Base-by-base conservation (phyloP, 2,797 vertebrate genomes). In the Lepidocolaptes lacrymiger region DNA sequence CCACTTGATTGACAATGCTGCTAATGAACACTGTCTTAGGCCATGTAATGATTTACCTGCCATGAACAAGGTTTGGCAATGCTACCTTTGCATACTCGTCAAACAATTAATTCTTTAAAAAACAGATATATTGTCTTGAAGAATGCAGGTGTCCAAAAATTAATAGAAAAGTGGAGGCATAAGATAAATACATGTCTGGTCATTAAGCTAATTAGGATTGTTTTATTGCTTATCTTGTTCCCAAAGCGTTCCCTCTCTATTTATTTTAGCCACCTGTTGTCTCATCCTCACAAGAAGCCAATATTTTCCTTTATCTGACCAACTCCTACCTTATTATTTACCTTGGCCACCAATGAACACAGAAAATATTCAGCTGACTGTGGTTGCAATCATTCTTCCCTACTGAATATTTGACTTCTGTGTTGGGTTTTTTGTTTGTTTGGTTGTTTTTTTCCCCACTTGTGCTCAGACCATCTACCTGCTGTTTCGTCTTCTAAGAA, bases 11-110 rank as follows among this genome's bases (percentile, higher is more conserved):
- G 98, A 98, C 98, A 98, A 96, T 79, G 74, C 94, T 85, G 93
- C 96, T 98, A 98, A 98, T 98, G 98, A 98, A 97, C 95, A 93
- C 95, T 93, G 97, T 98, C 98, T 98, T 95, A 82, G 96, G 94
- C 86, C 86, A 79, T 62, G 83, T 96, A 96, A 96, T 96, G 92
- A 97, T 94, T 97, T 95, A 97, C 96, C 97, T 96, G 88, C 78
- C 93, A 91, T 24, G 36, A 95, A 92, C 71, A 95, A 93, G 85
- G 79, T 85, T 91, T 97, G 91, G 91, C 89, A 91, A 94, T 49
- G 37, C 69, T 93, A 89, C 92, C 81, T 97, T 93, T 85, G 87
- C 78, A 72, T 54, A 85, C 59, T 72, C 36, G 58, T 93, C 91
- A 88, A 79, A 92, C 87, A 91, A 97, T 74, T 89, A 91, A 89